Conservation (phyloP, 2,797 vertebrate genomes). For the Hydrocynus forskahlii region DNA sequence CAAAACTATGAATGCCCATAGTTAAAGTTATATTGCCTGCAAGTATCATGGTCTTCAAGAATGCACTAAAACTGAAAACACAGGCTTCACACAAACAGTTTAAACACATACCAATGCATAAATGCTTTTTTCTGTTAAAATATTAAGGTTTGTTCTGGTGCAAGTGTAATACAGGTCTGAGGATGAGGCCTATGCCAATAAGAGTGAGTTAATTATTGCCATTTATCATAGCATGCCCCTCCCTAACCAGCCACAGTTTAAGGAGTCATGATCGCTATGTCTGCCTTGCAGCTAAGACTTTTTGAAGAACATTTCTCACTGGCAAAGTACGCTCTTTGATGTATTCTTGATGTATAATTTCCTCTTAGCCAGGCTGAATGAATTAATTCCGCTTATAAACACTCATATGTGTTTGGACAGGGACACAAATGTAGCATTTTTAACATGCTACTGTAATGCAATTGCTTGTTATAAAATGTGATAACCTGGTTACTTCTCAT, state of each 20-base stretch:
- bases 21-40: constrained; percentile 33
- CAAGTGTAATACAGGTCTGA: constrained; percentile 26
- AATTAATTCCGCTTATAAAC: constrained; percentile 3
- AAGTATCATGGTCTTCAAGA: constrained; percentile 35
- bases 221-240: constrained; percentile 38
- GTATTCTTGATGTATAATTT: background rate
- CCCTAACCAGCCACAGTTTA: constrained; percentile 13
- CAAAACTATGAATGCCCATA: constrained; percentile 12
- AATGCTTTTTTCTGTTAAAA: constrained; percentile 37
- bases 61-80: constrained; percentile 29
- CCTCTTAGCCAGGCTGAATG: background rate
- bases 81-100: constrained; percentile 1
- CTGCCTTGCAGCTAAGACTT: constrained; percentile 22
- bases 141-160: constrained; percentile 9
- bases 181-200: constrained; percentile 26
- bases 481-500: background rate
- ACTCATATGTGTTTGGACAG: constrained; percentile 16
- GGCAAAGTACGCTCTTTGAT: background rate
- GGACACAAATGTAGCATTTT: background rate
- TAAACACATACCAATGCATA: constrained; percentile 13
- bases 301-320: background rate
- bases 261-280: constrained; percentile 6
- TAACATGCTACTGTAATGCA: background rate
- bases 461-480: background rate
- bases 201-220: constrained; percentile 47